phyloP scores from a whole-genome alignment of 2,797 vertebrate species.

The Urosaurus nigricauda region DNA sequence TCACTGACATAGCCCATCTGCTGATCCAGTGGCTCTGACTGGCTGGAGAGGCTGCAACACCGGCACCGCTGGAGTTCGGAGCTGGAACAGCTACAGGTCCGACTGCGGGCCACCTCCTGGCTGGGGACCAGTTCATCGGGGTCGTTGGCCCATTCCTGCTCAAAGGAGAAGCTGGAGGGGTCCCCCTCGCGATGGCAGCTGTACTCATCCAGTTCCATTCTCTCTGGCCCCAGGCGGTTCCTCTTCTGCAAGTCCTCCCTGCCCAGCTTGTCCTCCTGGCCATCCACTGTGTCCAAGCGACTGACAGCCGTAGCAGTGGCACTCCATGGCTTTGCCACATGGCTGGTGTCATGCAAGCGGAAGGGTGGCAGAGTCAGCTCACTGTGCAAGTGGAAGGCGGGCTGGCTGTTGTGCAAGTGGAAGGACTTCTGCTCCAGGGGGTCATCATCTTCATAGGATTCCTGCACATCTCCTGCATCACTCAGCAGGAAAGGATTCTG shows the following conservation, averaged over 20 bases:
- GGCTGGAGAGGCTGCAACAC: conserved; percentile 88
- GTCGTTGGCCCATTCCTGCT: conserved; percentile 88
- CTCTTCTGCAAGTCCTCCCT: conserved; percentile 71
- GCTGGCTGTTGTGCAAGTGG: conserved; percentile 82
- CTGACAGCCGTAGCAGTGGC: conserved; percentile 35
- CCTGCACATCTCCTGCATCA: conserved; percentile 81
- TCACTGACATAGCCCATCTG: conserved; percentile 91
- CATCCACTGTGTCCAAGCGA: conserved; percentile 77
- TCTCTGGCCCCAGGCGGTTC: conserved; percentile 73
- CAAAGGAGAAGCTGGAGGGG: conserved; percentile 89
- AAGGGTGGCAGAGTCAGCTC: conserved; percentile 76
- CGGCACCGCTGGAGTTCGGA: conserved; percentile 81
- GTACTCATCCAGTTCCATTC: conserved; percentile 85
- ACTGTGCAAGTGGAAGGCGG: conserved; percentile 76
- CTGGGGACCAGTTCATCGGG: conserved; percentile 83
- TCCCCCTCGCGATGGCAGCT: conserved; percentile 81
- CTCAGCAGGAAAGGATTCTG: conserved; percentile 92
- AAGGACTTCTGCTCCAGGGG: conserved; percentile 85
- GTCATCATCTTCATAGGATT: conserved; percentile 62
- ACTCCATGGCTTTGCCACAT: conserved; percentile 80
- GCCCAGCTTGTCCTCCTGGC: conserved; percentile 76
- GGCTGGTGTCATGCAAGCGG: conserved; percentile 71
- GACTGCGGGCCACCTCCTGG: conserved; percentile 72
- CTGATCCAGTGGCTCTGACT: conserved; percentile 84
- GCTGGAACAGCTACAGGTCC: conserved; percentile 81